Evolutionary conservation across 2,797 vertebrate genomes (phyloP).

Genomic region (Anguilla pacifica): DNA sequence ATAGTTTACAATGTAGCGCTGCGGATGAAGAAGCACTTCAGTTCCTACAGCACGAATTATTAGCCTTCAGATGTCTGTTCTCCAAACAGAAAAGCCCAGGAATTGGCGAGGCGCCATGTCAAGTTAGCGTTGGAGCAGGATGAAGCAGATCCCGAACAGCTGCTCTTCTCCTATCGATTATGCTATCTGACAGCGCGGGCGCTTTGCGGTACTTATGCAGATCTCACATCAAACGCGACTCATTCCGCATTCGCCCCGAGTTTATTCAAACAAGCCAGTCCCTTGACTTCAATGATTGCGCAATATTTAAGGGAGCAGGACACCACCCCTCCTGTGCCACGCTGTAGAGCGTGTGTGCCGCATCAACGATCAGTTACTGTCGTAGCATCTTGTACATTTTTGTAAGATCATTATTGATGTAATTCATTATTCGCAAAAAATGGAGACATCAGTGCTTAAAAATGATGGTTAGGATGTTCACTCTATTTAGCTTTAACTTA

Average conservation of each 20-base stretch:
- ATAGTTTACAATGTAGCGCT: neutral
- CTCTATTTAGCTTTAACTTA: too few relatives aligned
- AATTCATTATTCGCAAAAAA: too few relatives aligned
- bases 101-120: slow-evolving; percentile 68
- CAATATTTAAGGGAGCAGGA: slow-evolving; percentile 12
- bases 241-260: slow-evolving; percentile 7
- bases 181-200: slow-evolving; percentile 79
- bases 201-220: slow-evolving; percentile 72
- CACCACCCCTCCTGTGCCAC: neutral
- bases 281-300: neutral
- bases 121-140: slow-evolving; percentile 68
- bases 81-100: slow-evolving; percentile 34
- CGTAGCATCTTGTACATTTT: too few relatives aligned
- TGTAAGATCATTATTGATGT: too few relatives aligned
- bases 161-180: slow-evolving; percentile 84
- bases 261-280: neutral
- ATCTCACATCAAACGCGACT: slow-evolving; percentile 44
- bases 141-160: slow-evolving; percentile 81
- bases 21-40: neutral
- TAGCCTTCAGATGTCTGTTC: neutral
- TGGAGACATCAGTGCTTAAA: too few relatives aligned
- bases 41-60: neutral
- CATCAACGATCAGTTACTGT: too few relatives aligned
- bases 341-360: too few relatives aligned
- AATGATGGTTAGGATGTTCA: too few relatives aligned